Evolutionary conservation across 2,113 vertebrate species (phyloP), one percentile per base, ranked within the genome.

Genomic region (Cettia cetti): DNA sequence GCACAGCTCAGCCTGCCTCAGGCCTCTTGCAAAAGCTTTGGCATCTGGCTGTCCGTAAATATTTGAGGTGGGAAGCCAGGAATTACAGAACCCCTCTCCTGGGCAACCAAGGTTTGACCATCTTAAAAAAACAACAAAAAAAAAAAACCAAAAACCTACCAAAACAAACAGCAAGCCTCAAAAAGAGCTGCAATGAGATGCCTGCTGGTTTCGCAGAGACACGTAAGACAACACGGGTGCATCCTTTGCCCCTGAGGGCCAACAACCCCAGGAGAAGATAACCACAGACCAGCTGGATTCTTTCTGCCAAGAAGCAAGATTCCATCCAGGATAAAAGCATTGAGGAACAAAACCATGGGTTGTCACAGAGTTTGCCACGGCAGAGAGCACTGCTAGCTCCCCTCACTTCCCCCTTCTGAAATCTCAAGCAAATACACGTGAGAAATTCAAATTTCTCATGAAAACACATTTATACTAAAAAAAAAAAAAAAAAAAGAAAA

Each of bases 301-400:
- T 27, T 89, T 61, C 60, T 86, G 80, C n/a, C 68, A 69, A 54
- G 50, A 47, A 39, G 53, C 30, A 66, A 35, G 20, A 69, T 61
- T 68, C 21, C 45, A 85, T 60, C 57, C 88, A 85, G 50, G 49
- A 59, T 68, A 28, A 21, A 87, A 80, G 33, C 22, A 53, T 1
- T 7, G 31, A 81, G 52, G 80, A 91, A 70, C 6, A 75, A 72
- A 92, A 31, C 2, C 23, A 17, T 3, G 44, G 44, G 21, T 6
- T 85, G 60, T 52, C 49, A 49, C 0, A 19, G 52, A 0, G 24
- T 31, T 53, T 28, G 45, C 13, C 4, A 5, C 0, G 3, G 39
- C 52, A 35, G 37, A 23, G 37, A 91, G 28, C 0, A 0, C 14
- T 0, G 0, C 42, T 52, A 56, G 53, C 3, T 5, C 8, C 12